phyloP scores from a whole-genome alignment of 2,113 vertebrate genomes.

The Leptosomus discolor region DNA sequence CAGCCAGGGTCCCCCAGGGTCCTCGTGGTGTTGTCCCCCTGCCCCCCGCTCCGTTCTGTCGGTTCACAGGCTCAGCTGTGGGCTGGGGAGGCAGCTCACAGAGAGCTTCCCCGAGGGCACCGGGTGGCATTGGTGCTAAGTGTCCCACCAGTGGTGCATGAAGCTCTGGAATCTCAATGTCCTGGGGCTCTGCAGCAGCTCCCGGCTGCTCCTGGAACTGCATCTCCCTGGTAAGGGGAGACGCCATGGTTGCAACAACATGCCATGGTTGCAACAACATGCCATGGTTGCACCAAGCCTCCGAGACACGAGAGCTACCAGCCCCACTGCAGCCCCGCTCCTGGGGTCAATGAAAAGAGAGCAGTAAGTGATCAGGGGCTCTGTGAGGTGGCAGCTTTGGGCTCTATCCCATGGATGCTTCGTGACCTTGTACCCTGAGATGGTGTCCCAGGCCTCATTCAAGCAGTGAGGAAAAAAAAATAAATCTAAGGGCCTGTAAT shows the following conservation, averaged over 20 bases:
- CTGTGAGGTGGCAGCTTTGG: background rate
- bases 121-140: accelerated
- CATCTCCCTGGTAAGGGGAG: accelerated
- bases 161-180: background rate
- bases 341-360: background rate
- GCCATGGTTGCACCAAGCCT: background rate
- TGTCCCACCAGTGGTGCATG: accelerated
- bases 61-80: background rate
- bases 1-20: accelerated
- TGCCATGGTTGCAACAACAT: background rate
- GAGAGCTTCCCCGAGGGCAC: background rate
- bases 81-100: accelerated
- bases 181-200: background rate
- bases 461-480: background rate
- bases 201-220: background rate
- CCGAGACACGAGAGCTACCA: background rate
- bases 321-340: accelerated
- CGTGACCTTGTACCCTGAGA: background rate
- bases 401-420: background rate
- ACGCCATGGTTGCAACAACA: too few species aligned
- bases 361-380: background rate
- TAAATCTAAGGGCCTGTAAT: background rate
- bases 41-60: background rate
- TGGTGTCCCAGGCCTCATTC: background rate
- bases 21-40: too few species aligned